Evolutionary conservation across 53 echinoderm and acorn worm species (phyloP), one percentile per base, ranked within the genome.

Genomic region (Echinarachnius parma): DNA sequence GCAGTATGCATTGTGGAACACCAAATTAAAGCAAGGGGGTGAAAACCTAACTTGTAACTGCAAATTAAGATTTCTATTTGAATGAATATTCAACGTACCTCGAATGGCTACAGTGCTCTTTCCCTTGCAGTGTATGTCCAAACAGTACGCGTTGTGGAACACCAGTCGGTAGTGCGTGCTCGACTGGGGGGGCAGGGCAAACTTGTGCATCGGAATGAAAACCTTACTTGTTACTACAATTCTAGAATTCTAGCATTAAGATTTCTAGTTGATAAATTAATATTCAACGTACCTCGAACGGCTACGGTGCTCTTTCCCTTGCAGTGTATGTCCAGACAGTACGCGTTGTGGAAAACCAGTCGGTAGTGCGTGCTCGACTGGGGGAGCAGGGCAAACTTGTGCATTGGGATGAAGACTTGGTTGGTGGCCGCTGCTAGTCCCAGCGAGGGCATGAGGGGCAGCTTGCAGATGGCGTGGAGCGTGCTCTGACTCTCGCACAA

Each of bases 351-450:
- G 67, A 87, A 96, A 29, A 87, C 50, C 4, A 96, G 79, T 3
- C 91, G 76, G 5, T 91, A 76, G 48, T 96, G 98, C 9, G 81
- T 82, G 70, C 91, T 91, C 44, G 98, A 96, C 61, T 96, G 98
- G 26, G 98, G 87, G 22, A 88, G 34, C 57, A 91, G 60, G n/a
- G 66, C 60, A 52, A 96, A 96, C 75, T 61, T 86, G 22, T 86
- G 91, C 34, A 72, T 72, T 1, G 74, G 74, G 35, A 55, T 57
- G 8, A 57, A 22, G 15, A 56, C 72, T 37, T 60, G 81, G 42
- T 74, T 78, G 44, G 54, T 56, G 20, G 75, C 50, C 28, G 33
- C 56, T 1, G 21, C 24, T 16, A 66, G 53, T 34, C 91, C 87
- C 9, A 96, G 56, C 3, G 75, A 52, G 15, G 96, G 87, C n/a